Percentiles rank a stretch among this genome's conserved stretches.
These are phyloP conservation scores for Coenobita brevimanus DNA, from an alignment of 1,140 invertebrate genomes.

Conservation along the genomic window DNA sequence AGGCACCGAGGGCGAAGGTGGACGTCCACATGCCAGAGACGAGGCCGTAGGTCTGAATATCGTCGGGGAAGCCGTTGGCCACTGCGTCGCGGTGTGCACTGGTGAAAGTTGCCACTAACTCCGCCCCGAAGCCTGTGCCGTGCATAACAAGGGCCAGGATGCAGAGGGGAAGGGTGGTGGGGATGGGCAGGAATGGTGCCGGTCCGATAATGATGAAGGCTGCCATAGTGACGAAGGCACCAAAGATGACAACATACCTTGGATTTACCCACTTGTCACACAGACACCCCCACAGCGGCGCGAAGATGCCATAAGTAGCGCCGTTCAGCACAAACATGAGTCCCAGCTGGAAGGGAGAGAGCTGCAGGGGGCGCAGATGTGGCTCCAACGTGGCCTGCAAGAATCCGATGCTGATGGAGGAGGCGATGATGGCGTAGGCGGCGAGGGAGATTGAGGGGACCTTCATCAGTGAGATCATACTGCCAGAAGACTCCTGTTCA, in stretches of 20 bases:
- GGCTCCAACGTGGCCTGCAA: slow-evolving; percentile 87
- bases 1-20: slow-evolving; percentile 87
- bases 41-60: slow-evolving; percentile 86
- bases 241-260: slow-evolving; percentile 45
- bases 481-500: slow-evolving; percentile 66
- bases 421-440: slow-evolving; percentile 81
- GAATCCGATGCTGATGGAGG: slow-evolving; percentile 88
- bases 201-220: slow-evolving; percentile 63
- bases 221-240: slow-evolving; percentile 41
- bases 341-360: slow-evolving; percentile 84
- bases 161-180: slow-evolving; percentile 71
- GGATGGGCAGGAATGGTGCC: slow-evolving; percentile 56
- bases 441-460: slow-evolving; percentile 76
- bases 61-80: slow-evolving; percentile 83
- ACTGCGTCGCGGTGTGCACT: slow-evolving; percentile 84
- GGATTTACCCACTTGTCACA: slow-evolving; percentile 78
- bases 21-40: slow-evolving; percentile 91
- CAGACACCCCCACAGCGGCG: slow-evolving; percentile 86
- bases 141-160: slow-evolving; percentile 84
- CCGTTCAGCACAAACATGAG: slow-evolving; percentile 92
- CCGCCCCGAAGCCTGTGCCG: slow-evolving; percentile 86
- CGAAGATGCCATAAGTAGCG: slow-evolving; percentile 86
- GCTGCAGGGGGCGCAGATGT: slow-evolving; percentile 82
- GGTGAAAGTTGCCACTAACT: slow-evolving; percentile 87
- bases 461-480: slow-evolving; percentile 69